Conservation (phyloP, 2,888 invertebrate genomes). For the Dolomedes plantarius region DNA sequence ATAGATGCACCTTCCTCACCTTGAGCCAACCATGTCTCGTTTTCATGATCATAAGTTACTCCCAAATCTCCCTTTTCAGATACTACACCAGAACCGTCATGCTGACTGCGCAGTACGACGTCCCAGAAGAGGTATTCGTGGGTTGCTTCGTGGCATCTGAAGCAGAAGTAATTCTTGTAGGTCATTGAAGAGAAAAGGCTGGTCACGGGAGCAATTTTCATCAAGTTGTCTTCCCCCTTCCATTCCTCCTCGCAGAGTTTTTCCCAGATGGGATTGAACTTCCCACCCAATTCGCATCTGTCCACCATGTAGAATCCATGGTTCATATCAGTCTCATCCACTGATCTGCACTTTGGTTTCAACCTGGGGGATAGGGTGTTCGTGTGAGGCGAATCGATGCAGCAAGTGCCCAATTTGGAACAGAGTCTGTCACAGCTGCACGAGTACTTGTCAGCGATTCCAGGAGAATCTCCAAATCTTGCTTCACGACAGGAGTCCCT, state of each 20-base stretch:
- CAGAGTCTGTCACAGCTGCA: neutral
- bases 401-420: neutral
- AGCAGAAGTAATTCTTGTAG: neutral
- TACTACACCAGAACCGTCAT: too few species aligned
- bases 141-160: neutral
- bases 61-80: too few species aligned
- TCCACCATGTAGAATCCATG: neutral
- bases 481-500: neutral
- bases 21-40: neutral
- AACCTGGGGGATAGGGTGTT: neutral
- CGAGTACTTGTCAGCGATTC: neutral
- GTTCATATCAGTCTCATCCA: neutral
- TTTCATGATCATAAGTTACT: neutral
- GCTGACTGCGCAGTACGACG: neutral
- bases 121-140: neutral
- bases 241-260: neutral
- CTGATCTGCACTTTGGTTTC: neutral
- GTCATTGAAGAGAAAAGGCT: neutral
- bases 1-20: neutral
- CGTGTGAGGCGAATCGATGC: neutral
- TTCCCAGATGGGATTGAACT: too few species aligned
- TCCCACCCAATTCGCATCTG: neutral
- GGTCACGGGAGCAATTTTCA: neutral
- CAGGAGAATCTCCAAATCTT: neutral
- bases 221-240: neutral